A percentile compares a stretch with the other conserved stretches of the same genome.
phyloP scores from a whole-genome alignment of 2,888 invertebrate genomes.

The Rhimphoctona megacephalus region DNA sequence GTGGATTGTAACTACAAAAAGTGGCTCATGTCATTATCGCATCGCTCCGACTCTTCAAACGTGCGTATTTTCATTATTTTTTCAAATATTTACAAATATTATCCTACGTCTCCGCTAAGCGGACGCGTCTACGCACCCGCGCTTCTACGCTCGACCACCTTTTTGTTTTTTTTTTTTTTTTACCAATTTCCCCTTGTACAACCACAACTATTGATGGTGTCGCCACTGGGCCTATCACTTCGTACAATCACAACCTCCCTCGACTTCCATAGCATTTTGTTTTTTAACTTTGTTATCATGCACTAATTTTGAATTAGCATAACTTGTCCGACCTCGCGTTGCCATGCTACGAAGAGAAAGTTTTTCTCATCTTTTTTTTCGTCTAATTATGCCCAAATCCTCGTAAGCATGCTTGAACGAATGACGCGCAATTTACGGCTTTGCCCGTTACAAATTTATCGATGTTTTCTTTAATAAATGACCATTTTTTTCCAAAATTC shows the following conservation, averaged over 20 bases:
- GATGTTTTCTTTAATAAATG: background rate
- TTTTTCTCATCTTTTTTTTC: background rate
- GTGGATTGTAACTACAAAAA: background rate
- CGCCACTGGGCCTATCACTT: conserved; percentile 62
- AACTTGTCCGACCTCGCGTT: conserved; percentile 23
- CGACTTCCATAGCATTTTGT: background rate
- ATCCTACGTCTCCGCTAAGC: background rate
- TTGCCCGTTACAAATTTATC: background rate
- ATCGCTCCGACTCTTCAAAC: conserved; percentile 18
- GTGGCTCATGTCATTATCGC: conserved; percentile 1
- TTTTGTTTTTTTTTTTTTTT: conserved; percentile 31
- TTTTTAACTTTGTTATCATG: background rate
- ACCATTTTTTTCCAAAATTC: background rate
- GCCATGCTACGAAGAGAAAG: conserved; percentile 31
- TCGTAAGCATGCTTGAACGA: background rate
- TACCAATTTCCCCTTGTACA: background rate
- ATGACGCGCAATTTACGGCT: background rate
- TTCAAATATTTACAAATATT: conserved; percentile 29
- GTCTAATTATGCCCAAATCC: background rate
- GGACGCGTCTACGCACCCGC: conserved; percentile 48
- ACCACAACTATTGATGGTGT: conserved; percentile 53
- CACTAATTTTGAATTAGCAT: conserved; percentile 31
- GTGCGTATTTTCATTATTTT: conserved; percentile 46
- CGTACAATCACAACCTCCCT: conserved; percentile 4
- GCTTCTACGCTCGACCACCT: conserved; percentile 47